Percentiles rank a stretch among this genome's conserved stretches.
Conservation (phyloP, 2,888 invertebrate species). For the Diarsia dahlii region DNA sequence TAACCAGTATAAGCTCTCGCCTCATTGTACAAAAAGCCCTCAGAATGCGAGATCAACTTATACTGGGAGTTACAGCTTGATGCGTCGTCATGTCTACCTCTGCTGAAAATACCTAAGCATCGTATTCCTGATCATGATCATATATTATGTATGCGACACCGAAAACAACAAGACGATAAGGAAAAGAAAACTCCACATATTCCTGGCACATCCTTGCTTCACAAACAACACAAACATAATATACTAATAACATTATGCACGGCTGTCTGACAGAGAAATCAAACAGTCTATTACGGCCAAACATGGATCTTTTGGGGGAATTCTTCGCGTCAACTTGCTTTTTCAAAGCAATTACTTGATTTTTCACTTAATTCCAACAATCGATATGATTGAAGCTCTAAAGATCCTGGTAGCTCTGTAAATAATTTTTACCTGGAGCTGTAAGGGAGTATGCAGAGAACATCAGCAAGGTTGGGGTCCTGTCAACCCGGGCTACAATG, state of each 20-base stretch:
- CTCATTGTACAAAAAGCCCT: no score
- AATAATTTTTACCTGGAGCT: neutral
- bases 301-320: neutral
- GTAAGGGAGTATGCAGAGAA: no score
- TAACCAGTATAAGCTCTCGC: no score
- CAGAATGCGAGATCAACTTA: neutral
- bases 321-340: neutral
- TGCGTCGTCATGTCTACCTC: neutral
- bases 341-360: neutral
- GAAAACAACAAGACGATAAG: constrained; percentile 39
- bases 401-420: neutral
- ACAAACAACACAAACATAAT: constrained; percentile 29
- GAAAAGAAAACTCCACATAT: constrained; percentile 36
- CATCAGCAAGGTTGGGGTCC: neutral
- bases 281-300: neutral
- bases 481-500: no score
- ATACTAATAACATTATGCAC: constrained; percentile 33
- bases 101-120: constrained; percentile 11
- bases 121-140: constrained; percentile 14
- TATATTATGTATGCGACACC: constrained; percentile 27
- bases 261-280: constrained; percentile 15
- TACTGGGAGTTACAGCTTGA: neutral
- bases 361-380: neutral
- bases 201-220: neutral
- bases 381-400: neutral